Evolutionary conservation across 2,797 vertebrate species (phyloP), one percentile per base, ranked within the genome.

Genomic region (Coccyzus lansbergi): DNA sequence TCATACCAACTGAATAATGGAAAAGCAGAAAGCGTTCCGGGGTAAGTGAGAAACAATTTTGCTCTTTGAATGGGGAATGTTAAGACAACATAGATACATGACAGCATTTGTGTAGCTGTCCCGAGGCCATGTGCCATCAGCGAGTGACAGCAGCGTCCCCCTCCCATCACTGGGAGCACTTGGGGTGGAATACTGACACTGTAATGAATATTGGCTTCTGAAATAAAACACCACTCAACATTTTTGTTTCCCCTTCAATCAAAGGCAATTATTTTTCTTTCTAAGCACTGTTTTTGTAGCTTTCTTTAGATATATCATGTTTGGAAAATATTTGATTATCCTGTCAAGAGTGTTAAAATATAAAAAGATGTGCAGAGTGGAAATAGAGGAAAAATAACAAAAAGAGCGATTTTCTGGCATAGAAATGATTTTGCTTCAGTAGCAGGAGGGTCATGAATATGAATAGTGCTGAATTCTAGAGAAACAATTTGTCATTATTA

Each of bases 401-500:
- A 60, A 60, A 72, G n/a, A 75, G 42, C 1, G 2, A 52, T 86
- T 94, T 95, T 74, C 75, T 83, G 64, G 46, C 78, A 69, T n/a
- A 70, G 49, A 91, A 92, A 91, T 86, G 79, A 56, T 76, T 95
- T 91, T 92, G 48, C 88, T 79, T 92, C 85, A 58, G 72, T 82
- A 93, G 75, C 89, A 94, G 88, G 92, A 96, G 83, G 56, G 82
- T 82, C 92, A 84, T 95, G 92, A 95, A 95, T 94, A 94, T 86
- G 91, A 97, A 95, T 95, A 94, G 81, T 6, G 42, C 51, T 83
- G 86, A 91, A 92, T 88, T 88, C 34, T 24, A 75, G 84, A 90
- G 74, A 94, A 94, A 95, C 85, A 92, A 93, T 97, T 95, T 97
- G 94, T 96, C 92, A 94, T 97, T 97, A 97, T 97, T 97, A 97